Evolutionary conservation across 2,888 invertebrate species (phyloP).

Genomic region (Lucinisca nassula): DNA sequence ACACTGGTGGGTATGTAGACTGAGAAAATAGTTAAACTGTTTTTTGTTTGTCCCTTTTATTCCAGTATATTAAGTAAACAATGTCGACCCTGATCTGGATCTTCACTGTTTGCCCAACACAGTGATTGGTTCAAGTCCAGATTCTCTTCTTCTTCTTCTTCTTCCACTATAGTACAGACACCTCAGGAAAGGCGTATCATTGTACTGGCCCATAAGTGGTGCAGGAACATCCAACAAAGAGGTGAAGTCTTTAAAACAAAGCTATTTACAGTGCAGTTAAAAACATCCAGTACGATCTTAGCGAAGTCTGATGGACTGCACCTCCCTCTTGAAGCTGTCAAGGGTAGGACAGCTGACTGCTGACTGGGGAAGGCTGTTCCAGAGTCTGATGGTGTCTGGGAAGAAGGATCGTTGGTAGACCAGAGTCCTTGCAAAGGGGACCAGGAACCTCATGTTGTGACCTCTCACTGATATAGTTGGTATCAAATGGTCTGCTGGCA

Average conservation of each 20-base stretch:
- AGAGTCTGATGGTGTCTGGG: conserved; percentile 10
- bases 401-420: conserved; percentile 6
- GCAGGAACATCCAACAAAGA: neutral
- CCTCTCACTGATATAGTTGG: neutral
- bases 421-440: conserved; percentile 3
- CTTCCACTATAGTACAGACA: neutral
- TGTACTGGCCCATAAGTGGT: neutral
- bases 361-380: no score
- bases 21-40: no score
- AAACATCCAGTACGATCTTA: neutral
- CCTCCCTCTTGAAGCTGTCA: conserved; percentile 31
- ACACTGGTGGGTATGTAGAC: no score
- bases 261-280: neutral
- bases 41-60: no score
- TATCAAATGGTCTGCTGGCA: neutral
- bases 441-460: neutral
- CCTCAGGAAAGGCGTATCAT: neutral
- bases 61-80: no score
- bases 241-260: neutral
- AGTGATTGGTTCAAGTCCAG: no score
- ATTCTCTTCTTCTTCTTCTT: no score
- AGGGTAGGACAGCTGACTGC: conserved; percentile 5
- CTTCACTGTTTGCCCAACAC: no score
- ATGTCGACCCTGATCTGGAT: no score
- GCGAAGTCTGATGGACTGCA: neutral